Base-by-base conservation (phyloP, 2,113 vertebrate species). In the Cryptomyrus ogoouensis region DNA sequence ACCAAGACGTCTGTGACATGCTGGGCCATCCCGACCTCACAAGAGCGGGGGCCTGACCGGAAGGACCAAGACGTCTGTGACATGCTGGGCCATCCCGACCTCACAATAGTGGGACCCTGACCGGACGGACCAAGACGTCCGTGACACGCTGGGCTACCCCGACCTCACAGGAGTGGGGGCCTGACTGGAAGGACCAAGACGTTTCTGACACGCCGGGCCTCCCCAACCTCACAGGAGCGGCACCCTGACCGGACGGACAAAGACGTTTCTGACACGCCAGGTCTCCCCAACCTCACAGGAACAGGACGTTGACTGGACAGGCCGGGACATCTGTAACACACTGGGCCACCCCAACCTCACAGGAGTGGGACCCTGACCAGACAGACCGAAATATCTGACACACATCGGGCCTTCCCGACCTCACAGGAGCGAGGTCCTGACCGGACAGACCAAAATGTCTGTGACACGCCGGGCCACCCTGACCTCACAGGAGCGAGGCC, bases 121-220 rank as follows among this genome's bases (percentile, higher is more conserved):
- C 66, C 0, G 9, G 66, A 70, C 0, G 27, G 1, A 6, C 27
- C 3, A 1, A 0, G 66, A 35, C 5, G 1, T 74, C 12, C 15
- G 12, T 74, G 66, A 74, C 66, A 74, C 12, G 0, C 66, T 0
- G 10, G n/a, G n/a, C 24, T 1, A 66, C 58, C n/a, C 27, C 0
- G 0, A 70, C 66, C 27, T 27, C 66, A 70, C 2, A 70, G 27
- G 56, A n/a, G 56, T 5, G 0, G 56, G 66, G 0, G 0, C 2
- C 10, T 31, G 9, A 35, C 66, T 0, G 3, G 62, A 70, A 0
- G 1, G n/a, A 13, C 62, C n/a, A 0, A 0, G 2, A 70, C 1
- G 1, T 31, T 3, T 31, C 0, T 13, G 12, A 70, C 27, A 70
- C 27, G 2, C 62, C 0, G 8, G n/a, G n/a, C 0, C 9, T 1